Evolutionary conservation across 2,888 invertebrate genomes (phyloP), one percentile per base, ranked within the genome.

Genomic region (Tryphoninae sp.): DNA sequence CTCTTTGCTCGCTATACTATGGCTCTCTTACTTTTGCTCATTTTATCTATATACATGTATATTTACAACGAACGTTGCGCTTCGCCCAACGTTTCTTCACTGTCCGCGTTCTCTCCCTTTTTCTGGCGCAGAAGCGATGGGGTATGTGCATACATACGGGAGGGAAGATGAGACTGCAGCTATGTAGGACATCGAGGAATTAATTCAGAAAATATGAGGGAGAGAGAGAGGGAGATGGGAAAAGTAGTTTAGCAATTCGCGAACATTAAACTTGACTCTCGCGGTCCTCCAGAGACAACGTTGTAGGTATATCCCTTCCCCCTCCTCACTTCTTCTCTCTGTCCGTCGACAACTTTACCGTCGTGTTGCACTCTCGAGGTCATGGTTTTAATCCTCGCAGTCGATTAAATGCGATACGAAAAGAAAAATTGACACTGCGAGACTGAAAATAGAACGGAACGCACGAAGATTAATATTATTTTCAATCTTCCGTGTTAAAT

Each of bases 211-310:
- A 51, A 51, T 26, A 4, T 6, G 51, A 16, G 45, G 42, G 49
- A 59, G 45, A 26, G 26, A 26, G 26, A 42, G 11, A 22, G 23
- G 26, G 42, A 33, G 33, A 33, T 33, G 6, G 33, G 33, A 33
- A 33, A 33, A 33, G 33, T 33, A 33, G 33, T 6, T 33, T 33
- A 13, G 73, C 33, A 22, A 76, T 76, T 76, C 67, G 33, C 59
- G 6, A 58, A 67, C 59, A 49, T 58, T 68, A 76, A 76, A 76
- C 75, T 76, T 76, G 75, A 76, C 67, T 76, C 75, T 76, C 75
- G 75, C 22, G 67, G 0, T 53, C 42, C 16, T 67, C 67, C n/a
- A n/a, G 58, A 19, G 7, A 22, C 8, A 33, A 33, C 33, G 33
- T 33, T 33, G 33, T 6, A 19, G 19, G 19, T 19, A 33, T 33